Conservation (phyloP, 2,888 invertebrate genomes). For the Endomychus coccineus region DNA sequence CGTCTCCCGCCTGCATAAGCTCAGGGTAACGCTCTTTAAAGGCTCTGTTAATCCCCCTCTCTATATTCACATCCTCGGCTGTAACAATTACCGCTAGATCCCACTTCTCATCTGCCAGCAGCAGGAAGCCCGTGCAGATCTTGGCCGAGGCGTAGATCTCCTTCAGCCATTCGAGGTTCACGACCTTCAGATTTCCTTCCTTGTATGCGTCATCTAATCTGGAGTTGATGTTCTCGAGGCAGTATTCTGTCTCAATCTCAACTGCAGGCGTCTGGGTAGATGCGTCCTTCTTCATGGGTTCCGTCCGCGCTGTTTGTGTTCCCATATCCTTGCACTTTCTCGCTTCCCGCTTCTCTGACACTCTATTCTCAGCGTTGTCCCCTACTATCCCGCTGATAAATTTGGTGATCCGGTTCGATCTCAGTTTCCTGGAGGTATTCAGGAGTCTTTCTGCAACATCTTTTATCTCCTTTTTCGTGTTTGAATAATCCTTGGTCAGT, state of each 20-base stretch:
- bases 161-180: not conserved
- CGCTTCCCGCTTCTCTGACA: too few species aligned
- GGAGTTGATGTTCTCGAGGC: not conserved
- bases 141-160: not conserved
- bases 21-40: not conserved
- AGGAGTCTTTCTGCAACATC: too few species aligned
- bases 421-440: too few species aligned
- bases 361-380: too few species aligned
- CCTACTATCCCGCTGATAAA: too few species aligned
- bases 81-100: not conserved
- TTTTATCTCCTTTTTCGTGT: too few species aligned
- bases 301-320: too few species aligned
- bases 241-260: not conserved
- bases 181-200: not conserved
- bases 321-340: too few species aligned
- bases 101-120: not conserved
- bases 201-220: not conserved
- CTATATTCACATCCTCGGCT: not conserved
- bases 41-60: not conserved
- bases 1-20: not conserved
- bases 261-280: not conserved
- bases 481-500: too few species aligned
- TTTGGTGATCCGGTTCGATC: too few species aligned
- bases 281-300: too few species aligned
- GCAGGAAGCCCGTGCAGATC: not conserved